Percentiles rank a stretch among this genome's conserved stretches.
These are phyloP conservation scores for Eucera pruinosa DNA, from an alignment of 2,888 invertebrate species.

Conservation along the genomic window DNA sequence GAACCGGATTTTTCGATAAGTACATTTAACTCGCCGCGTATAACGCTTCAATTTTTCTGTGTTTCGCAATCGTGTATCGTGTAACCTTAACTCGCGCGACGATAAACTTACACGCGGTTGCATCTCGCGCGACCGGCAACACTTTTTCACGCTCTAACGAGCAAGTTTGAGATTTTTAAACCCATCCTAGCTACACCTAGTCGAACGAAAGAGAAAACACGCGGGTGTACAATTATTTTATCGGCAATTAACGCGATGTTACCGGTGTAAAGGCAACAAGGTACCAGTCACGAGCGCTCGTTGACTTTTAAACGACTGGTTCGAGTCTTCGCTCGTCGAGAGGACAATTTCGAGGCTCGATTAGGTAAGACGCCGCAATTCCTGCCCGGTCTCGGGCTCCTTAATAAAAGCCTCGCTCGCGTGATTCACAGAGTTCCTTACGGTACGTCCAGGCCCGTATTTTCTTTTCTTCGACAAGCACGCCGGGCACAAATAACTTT, in stretches of 20 bases:
- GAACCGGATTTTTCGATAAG: constrained; percentile 16
- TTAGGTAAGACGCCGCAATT: constrained; percentile 52
- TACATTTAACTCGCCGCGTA: constrained; percentile 13
- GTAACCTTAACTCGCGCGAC: constrained; percentile 12
- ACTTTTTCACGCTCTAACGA: neutral
- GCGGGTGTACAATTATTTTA: constrained; percentile 42
- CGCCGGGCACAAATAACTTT: constrained; percentile 38
- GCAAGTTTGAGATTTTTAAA: neutral
- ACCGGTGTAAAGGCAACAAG: constrained; percentile 36
- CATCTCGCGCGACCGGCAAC: neutral
- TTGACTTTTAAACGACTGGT: constrained; percentile 46
- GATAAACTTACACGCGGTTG: neutral
- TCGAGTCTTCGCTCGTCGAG: constrained; percentile 36
- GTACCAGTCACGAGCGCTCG: constrained; percentile 41
- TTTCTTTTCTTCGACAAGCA: constrained; percentile 38
- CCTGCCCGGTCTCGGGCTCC: constrained; percentile 2
- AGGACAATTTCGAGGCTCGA: constrained; percentile 62
- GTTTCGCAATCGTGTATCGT: constrained; percentile 1
- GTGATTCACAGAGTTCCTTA: constrained; percentile 47
- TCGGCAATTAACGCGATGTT: constrained; percentile 59
- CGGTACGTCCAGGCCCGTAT: constrained; percentile 33
- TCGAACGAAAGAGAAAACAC: constrained; percentile 35
- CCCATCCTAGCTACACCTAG: neutral
- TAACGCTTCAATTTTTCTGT: neutral
- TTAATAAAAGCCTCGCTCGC: constrained; percentile 42